Evolutionary conservation across 2,797 vertebrate species (phyloP).

Genomic region (Meda fulgida): DNA sequence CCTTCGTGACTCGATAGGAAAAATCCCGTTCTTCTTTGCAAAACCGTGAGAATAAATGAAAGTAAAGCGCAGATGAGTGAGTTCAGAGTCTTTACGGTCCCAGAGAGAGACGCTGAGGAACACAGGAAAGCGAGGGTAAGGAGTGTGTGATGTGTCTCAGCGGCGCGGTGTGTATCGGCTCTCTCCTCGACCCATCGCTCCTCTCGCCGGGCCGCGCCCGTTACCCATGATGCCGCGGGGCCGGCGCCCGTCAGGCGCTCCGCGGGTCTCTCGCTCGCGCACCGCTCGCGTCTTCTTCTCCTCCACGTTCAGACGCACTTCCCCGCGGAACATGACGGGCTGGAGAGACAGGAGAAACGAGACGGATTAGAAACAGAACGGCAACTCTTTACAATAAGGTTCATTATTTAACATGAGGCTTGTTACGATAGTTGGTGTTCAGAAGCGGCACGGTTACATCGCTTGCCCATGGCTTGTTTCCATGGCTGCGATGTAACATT

Average conservation of each 20-base stretch:
- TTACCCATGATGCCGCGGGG: constrained; percentile 82
- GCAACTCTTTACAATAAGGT: no score
- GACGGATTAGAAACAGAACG: no score
- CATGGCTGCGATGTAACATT: no score
- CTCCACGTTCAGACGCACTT: constrained; percentile 97
- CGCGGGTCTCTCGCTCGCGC: constrained; percentile 84
- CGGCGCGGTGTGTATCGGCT: constrained; percentile 84
- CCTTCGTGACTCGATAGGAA: constrained; percentile 65
- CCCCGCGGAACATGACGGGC: constrained; percentile 98
- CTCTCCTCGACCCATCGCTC: constrained; percentile 80
- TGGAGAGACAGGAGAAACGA: constrained; percentile 61
- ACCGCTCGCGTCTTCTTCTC: constrained; percentile 93
- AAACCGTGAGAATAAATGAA: constrained; percentile 71
- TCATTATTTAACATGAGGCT: no score
- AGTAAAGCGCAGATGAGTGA: constrained; percentile 60
- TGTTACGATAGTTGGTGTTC: no score
- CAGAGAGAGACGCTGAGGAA: constrained; percentile 67
- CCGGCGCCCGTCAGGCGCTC: constrained; percentile 80
- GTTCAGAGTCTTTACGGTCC: constrained; percentile 75
- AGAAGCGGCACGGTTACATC: no score
- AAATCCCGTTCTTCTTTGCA: constrained; percentile 31
- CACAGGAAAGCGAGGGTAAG: constrained; percentile 55
- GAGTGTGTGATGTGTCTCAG: constrained; percentile 56
- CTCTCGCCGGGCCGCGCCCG: constrained; percentile 79
- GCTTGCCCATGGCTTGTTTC: no score